These are phyloP conservation scores for Lepeophtheirus nordmannii DNA, from an alignment of 2,888 invertebrate genomes.

Conservation along the genomic window DNA sequence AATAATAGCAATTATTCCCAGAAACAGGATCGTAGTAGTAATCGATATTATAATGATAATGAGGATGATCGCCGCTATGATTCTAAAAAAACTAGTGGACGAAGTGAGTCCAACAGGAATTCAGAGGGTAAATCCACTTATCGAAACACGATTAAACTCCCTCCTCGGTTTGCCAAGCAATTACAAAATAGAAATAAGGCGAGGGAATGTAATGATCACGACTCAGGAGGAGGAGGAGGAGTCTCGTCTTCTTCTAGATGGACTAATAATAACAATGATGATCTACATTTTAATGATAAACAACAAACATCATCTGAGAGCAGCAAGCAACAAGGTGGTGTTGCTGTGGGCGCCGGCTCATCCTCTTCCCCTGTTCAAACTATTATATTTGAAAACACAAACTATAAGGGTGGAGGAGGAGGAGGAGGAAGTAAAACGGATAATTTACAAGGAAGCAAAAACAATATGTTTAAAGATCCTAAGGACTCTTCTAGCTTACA, in stretches of 20 bases:
- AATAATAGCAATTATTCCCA: background rate
- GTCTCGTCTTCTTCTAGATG: background rate
- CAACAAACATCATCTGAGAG: background rate
- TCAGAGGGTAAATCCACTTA: background rate
- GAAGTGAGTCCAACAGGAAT: background rate
- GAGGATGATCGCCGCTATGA: background rate
- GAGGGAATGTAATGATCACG: background rate
- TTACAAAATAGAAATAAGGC: background rate
- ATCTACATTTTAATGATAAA: slow-evolving; percentile 4
- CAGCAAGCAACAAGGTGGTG: background rate
- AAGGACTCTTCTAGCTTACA: background rate
- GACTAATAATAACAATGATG: background rate
- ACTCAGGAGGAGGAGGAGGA: background rate
- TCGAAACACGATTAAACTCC: slow-evolving; percentile 42
- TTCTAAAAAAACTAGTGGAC: background rate
- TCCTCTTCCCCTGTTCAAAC: slow-evolving; percentile 27
- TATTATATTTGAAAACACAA: slow-evolving; percentile 79
- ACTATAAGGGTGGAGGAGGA: slow-evolving; percentile 54
- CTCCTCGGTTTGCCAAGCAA: slow-evolving; percentile 62
- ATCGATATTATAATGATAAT: too few relatives aligned
- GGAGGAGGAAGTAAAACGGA: slow-evolving; percentile 45
- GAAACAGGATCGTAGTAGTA: background rate
- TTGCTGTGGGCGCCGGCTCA: background rate
- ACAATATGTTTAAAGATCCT: slow-evolving; percentile 25
- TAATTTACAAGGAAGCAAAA: slow-evolving; percentile 34